These are phyloP conservation scores for Passer montanus DNA, from an alignment of 2,113 vertebrate species.

Conservation along the genomic window DNA sequence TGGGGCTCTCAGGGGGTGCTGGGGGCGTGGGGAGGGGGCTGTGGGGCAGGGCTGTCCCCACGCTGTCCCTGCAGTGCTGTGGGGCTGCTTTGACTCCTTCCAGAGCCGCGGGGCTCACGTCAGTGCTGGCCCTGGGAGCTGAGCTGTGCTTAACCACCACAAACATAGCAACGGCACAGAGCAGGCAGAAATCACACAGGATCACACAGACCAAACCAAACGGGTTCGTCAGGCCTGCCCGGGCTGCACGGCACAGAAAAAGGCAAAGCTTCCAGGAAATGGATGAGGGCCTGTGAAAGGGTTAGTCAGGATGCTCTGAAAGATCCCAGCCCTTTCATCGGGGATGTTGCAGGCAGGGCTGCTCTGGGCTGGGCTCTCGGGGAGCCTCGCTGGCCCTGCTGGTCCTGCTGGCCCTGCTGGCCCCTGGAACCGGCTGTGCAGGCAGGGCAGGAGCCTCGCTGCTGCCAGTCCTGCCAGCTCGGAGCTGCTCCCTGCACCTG, in stretches of 20 bases:
- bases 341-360: background rate
- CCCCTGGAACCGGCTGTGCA: background rate
- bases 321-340: background rate
- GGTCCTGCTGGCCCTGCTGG: background rate
- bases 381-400: background rate
- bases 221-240: conserved; percentile 26
- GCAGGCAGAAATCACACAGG: background rate
- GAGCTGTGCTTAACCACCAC: background rate
- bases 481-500: too few species aligned
- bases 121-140: conserved; percentile 64
- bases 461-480: background rate
- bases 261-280: conserved; percentile 22
- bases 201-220: background rate
- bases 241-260: background rate
- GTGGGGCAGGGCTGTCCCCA: background rate
- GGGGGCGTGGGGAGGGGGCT: background rate
- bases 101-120: conserved; percentile 58
- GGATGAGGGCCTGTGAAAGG: background rate
- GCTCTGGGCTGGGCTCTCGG: background rate
- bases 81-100: conserved; percentile 27
- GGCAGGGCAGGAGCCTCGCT: background rate
- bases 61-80: background rate
- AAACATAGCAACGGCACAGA: conserved; percentile 73
- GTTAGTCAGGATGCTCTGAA: background rate
- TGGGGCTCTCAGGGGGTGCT: background rate